Conservation (phyloP, 1,140 invertebrate genomes). For the Euura saliciscinereae region DNA sequence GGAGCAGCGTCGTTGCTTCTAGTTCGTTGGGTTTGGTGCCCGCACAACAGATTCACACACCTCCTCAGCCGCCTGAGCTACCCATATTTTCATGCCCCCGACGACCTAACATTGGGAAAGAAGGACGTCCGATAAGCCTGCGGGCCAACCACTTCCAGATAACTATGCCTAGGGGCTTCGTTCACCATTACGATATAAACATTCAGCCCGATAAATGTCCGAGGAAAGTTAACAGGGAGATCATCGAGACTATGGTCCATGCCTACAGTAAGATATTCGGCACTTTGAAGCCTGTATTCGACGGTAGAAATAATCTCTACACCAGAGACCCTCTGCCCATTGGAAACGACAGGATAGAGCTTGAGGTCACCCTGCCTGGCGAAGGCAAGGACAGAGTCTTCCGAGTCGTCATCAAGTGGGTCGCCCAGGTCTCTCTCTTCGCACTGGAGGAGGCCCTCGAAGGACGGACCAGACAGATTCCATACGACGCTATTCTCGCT, state of each 20-base stretch:
- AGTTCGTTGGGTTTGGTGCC: slow-evolving; percentile 55
- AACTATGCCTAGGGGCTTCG: slow-evolving; percentile 95
- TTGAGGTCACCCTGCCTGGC: slow-evolving; percentile 96
- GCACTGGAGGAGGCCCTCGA: slow-evolving; percentile 97
- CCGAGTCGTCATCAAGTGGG: slow-evolving; percentile 97
- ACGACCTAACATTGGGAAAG: slow-evolving; percentile 89
- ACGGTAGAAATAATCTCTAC: slow-evolving; percentile 98
- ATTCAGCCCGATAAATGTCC: slow-evolving; percentile 99
- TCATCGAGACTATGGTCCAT: slow-evolving; percentile 99
- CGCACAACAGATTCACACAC: slow-evolving; percentile 59
- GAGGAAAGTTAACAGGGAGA: slow-evolving; percentile 97
- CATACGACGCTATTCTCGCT: slow-evolving; percentile 96
- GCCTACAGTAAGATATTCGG: slow-evolving; percentile 98
- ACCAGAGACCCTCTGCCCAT: slow-evolving; percentile 96
- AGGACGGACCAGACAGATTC: slow-evolving; percentile 95
- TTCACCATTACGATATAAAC: slow-evolving; percentile 98
- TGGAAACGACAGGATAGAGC: slow-evolving; percentile 93
- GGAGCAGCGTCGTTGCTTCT: slow-evolving; percentile 52
- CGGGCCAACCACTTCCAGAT: slow-evolving; percentile 99
- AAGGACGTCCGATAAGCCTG: slow-evolving; percentile 93
- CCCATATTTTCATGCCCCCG: slow-evolving; percentile 81
- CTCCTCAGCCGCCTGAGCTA: slow-evolving; percentile 61
- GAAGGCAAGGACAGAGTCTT: slow-evolving; percentile 99
- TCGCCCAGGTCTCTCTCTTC: slow-evolving; percentile 95
- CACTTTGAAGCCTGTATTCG: slow-evolving; percentile 97